These are phyloP conservation scores for Parnassius mnemosyne DNA, from an alignment of 2,888 invertebrate species.

Conservation along the genomic window DNA sequence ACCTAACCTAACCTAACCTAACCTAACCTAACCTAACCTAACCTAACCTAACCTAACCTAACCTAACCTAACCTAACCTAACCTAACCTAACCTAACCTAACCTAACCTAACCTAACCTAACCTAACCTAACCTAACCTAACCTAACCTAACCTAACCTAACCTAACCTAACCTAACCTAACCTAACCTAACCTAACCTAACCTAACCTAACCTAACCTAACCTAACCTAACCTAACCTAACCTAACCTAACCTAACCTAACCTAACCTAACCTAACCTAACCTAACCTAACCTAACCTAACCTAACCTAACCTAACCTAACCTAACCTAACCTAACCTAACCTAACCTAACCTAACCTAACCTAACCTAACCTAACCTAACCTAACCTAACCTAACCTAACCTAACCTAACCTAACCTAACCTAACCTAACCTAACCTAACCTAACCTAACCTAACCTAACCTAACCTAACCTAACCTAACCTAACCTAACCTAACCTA, in stretches of 20 bases:
- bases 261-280: constrained; percentile 26
- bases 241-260: constrained; percentile 32
- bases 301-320: constrained; percentile 27
- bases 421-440: constrained; percentile 4
- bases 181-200: too few species aligned
- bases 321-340: constrained; percentile 23
- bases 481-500: constrained; percentile 2
- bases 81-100: too few species aligned
- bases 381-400: constrained; percentile 9
- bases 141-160: too few species aligned
- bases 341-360: constrained; percentile 40
- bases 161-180: too few species aligned
- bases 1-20: too few species aligned
- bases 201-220: too few species aligned
- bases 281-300: constrained; percentile 31
- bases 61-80: too few species aligned
- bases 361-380: constrained; percentile 33
- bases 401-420: not conserved
- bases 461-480: constrained; percentile 4
- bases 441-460: constrained; percentile 4
- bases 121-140: too few species aligned
- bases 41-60: too few species aligned
- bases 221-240: constrained; percentile 22
- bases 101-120: too few species aligned
- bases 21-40: too few species aligned